Base-by-base conservation (phyloP, 2,888 invertebrate genomes). In the Cephus spinipes region DNA sequence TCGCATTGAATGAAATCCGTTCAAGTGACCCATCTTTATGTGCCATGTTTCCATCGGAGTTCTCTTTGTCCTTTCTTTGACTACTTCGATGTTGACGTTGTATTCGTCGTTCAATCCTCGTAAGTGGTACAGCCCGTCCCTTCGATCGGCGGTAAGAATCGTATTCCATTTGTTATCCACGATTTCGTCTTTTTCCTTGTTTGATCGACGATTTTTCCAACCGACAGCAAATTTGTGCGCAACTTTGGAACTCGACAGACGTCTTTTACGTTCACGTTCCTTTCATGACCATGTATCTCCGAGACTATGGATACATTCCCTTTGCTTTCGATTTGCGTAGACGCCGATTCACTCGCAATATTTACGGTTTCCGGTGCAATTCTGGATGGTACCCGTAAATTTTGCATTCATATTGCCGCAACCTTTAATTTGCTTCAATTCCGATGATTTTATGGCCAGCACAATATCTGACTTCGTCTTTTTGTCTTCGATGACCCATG, bases 391-490 rank as follows among this genome's bases (percentile, higher is more conserved):
- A 32, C 15, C 68, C 9, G 71, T 31, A 68, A 74, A 77, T 34
- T 77, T 34, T 11, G 77, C 30, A 9, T 33, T 33, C 1, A n/a
- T 33, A 33, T 75, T 77, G 31, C 34, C 73, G 69, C 81, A 80
- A 32, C 75, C 74, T 69, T 82, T 81, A 31, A 82, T 80, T 77
- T 77, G 74, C 23, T 81, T 83, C 23, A 82, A 75, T 69, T 82
- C 81, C 6, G 77, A 35, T 6, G 81, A 74, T 15, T 69, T 75
- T 15, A 32, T 81, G 1, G 75, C 30, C 23, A 80, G 73, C 15
- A 79, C 75, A 15, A 78, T n/a, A 55, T 80, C 79, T 6, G 80
- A 32, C n/a, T 73, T 80, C 3, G 76, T 76, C 40, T 77, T 79
- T 32, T 69, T 35, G 9, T 23, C 32, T n/a, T 73, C 73, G n/a